Evolutionary conservation across 2,797 vertebrate species (phyloP).

Genomic region (Acipenser ruthenus): DNA sequence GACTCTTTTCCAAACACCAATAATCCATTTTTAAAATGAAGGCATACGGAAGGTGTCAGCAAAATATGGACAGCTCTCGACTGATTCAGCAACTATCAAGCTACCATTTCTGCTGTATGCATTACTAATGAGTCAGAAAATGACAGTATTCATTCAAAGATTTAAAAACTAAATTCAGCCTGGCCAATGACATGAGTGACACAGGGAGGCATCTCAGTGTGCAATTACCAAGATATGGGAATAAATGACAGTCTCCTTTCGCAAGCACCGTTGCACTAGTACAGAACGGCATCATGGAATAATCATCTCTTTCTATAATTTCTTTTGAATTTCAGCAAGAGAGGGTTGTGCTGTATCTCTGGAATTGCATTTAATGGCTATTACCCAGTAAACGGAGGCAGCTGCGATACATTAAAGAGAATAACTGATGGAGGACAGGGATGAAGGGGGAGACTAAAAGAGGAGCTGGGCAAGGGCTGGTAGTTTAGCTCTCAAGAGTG

Average conservation of each 20-base stretch:
- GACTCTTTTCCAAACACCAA: no score
- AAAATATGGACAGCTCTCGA: no score
- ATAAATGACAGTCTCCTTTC: slow-evolving; percentile 23
- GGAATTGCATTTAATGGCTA: slow-evolving; percentile 78
- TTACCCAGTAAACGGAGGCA: slow-evolving; percentile 71
- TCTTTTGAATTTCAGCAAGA: slow-evolving; percentile 52
- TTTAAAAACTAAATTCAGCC: no score
- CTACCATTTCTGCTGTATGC: no score
- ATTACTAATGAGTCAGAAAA: no score
- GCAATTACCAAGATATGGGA: slow-evolving; percentile 10
- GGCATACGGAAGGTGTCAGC: no score
- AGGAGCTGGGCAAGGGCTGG: slow-evolving; percentile 9
- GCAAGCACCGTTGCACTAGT: slow-evolving; percentile 47
- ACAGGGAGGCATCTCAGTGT: no score
- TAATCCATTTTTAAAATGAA: no score
- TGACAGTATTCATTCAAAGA: no score
- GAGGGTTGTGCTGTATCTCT: slow-evolving; percentile 58
- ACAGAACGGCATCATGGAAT: slow-evolving; percentile 50
- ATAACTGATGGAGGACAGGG: slow-evolving; percentile 33
- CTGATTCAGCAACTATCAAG: no score
- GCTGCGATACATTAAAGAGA: slow-evolving; percentile 65
- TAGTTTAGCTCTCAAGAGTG: not conserved
- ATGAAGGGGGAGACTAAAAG: slow-evolving; percentile 7
- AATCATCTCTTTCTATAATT: slow-evolving; percentile 43
- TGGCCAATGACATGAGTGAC: no score